Conservation (phyloP, 2,797 vertebrate species). For the Enteromius paludinosus region DNA sequence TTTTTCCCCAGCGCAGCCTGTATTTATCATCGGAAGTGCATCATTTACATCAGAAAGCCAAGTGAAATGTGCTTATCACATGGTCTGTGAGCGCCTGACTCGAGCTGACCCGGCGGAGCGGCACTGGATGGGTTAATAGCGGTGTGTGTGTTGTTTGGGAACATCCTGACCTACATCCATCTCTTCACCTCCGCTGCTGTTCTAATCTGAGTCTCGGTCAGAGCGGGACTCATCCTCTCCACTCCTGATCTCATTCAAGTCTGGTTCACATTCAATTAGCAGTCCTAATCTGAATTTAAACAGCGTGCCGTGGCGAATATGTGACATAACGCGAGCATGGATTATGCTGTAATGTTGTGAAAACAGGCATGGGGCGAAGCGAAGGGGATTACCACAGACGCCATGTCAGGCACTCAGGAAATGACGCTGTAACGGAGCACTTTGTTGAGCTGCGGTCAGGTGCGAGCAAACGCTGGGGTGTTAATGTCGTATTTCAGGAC, state of each 20-base stretch:
- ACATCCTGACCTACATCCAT: conserved; percentile 59
- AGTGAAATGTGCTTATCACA: neutral
- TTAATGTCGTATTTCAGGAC: neutral
- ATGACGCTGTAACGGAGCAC: neutral
- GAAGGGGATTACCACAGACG: neutral
- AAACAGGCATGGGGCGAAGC: conserved; percentile 5
- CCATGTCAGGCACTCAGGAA: neutral
- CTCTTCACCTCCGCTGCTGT: conserved; percentile 26
- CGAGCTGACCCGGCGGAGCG: neutral
- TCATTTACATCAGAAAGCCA: neutral
- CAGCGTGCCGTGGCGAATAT: neutral
- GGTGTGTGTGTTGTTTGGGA: conserved; percentile 15
- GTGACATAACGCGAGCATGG: neutral
- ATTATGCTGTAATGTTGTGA: conserved; percentile 28
- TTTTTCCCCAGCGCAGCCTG: too few species aligned
- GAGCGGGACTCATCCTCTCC: neutral
- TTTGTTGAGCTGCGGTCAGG: neutral
- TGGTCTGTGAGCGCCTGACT: neutral
- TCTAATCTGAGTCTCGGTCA: conserved; percentile 39
- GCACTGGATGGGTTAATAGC: conserved; percentile 49
- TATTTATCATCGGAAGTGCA: neutral
- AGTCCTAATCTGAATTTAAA: conserved; percentile 21
- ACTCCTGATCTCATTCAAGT: neutral
- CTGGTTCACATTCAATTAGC: neutral
- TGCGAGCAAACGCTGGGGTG: conserved; percentile 20